Evolutionary conservation across 2,113 vertebrate species (phyloP).

Genomic region (Caracal caracal): DNA sequence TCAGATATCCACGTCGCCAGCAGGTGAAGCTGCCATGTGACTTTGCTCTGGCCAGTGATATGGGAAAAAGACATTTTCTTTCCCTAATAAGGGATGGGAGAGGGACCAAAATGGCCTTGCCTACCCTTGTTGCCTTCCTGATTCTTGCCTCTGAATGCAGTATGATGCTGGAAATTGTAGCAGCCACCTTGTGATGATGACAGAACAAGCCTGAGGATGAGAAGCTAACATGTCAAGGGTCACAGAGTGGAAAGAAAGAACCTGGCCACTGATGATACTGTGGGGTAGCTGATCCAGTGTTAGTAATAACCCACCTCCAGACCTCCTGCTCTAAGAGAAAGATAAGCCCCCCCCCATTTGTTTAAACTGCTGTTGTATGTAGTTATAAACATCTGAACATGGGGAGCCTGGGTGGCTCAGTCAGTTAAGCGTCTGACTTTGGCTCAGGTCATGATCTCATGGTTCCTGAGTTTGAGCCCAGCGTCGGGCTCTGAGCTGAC

Average conservation of each 20-base stretch:
- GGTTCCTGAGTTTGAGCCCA: no score
- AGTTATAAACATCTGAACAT: slow-evolving; percentile 13
- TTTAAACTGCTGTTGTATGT: slow-evolving; percentile 31
- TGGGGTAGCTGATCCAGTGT: neutral
- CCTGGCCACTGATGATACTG: neutral
- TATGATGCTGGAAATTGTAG: neutral
- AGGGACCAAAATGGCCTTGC: neutral
- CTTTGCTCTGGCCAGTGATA: neutral
- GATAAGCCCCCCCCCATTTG: neutral
- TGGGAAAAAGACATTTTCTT: slow-evolving; percentile 22
- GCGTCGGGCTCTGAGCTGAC: no score
- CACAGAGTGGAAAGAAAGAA: neutral
- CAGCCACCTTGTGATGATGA: neutral
- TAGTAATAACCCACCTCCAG: neutral
- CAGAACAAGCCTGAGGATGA: neutral
- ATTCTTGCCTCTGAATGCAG: neutral
- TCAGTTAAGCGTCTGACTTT: no score
- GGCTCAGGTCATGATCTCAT: no score
- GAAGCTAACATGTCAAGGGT: neutral
- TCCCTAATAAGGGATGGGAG: neutral
- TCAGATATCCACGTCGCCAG: neutral
- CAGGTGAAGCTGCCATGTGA: neutral
- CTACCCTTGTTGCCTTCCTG: neutral
- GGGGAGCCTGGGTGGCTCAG: no score
- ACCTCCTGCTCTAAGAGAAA: neutral